Evolutionary conservation across 1,140 invertebrate genomes (phyloP).

Genomic region (Diorhabda elongata): DNA sequence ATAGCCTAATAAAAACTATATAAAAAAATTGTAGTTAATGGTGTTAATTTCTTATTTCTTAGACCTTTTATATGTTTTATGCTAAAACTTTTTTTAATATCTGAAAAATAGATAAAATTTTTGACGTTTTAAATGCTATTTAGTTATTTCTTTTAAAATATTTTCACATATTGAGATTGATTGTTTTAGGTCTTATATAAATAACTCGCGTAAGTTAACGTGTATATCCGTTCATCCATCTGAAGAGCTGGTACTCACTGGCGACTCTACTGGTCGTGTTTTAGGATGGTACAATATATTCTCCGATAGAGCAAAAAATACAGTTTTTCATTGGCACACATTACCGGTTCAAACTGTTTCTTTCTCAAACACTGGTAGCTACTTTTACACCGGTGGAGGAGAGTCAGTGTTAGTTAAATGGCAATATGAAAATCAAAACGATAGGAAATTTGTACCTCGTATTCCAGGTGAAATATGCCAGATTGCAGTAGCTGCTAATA

Average conservation of each 20-base stretch:
- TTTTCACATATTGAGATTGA: conserved; percentile 25
- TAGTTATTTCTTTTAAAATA: conserved; percentile 43
- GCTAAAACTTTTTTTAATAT: conserved; percentile 42
- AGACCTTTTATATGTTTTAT: conserved; percentile 15
- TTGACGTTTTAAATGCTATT: conserved; percentile 31
- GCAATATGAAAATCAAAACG: conserved; percentile 54
- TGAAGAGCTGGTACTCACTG: conserved; percentile 65
- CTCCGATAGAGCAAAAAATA: conserved; percentile 45
- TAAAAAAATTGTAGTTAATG: conserved; percentile 18
- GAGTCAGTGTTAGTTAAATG: conserved; percentile 81
- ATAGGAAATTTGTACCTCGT: conserved; percentile 67
- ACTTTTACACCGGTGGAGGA: conserved; percentile 70
- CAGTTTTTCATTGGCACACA: conserved; percentile 76
- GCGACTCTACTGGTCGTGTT: conserved; percentile 65
- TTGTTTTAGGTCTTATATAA: conserved; percentile 46
- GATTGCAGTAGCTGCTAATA: conserved; percentile 63
- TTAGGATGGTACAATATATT: conserved; percentile 61
- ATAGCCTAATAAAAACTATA: conserved; percentile 24
- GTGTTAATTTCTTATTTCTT: too few species aligned
- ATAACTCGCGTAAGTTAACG: conserved; percentile 52
- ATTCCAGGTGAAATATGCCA: conserved; percentile 66
- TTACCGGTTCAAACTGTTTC: conserved; percentile 64
- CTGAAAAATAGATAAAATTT: background rate
- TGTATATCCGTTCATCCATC: conserved; percentile 67
- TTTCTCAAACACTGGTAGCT: conserved; percentile 65